Conservation (phyloP, 1,140 invertebrate genomes). For the Pemphigus obesinymphae region DNA sequence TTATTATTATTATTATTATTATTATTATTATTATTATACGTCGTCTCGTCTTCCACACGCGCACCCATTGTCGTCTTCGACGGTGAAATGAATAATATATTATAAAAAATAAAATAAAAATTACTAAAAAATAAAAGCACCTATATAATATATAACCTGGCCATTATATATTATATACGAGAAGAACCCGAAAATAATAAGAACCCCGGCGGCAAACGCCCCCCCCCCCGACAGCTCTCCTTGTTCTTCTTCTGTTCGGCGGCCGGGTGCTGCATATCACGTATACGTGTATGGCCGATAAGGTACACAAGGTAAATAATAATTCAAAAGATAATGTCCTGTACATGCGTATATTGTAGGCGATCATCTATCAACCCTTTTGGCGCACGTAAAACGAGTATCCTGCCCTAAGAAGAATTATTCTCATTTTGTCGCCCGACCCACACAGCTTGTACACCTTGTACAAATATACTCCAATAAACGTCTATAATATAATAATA, state of each 20-base stretch:
- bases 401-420: neutral
- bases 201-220: neutral
- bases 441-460: neutral
- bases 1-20: conserved; percentile 16
- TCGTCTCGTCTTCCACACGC: conserved; percentile 1
- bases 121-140: conserved; percentile 11
- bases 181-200: conserved; percentile 15
- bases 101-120: neutral
- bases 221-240: neutral
- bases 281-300: no score
- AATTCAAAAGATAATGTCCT: no score
- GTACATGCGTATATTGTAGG: no score
- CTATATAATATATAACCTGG: no score
- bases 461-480: no score
- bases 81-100: no score
- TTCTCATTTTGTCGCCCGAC: neutral
- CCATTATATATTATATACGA: no score
- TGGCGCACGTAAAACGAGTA: neutral
- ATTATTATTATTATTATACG: neutral
- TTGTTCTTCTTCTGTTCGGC: neutral
- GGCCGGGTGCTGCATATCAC: no score
- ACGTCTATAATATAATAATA: no score
- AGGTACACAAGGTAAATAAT: no score
- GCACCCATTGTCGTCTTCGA: neutral
- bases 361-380: neutral